Percentiles rank a stretch among this genome's conserved stretches.
Evolutionary conservation across 2,113 vertebrate genomes (phyloP).

Genomic region (Forbesichthys papilliferus): DNA sequence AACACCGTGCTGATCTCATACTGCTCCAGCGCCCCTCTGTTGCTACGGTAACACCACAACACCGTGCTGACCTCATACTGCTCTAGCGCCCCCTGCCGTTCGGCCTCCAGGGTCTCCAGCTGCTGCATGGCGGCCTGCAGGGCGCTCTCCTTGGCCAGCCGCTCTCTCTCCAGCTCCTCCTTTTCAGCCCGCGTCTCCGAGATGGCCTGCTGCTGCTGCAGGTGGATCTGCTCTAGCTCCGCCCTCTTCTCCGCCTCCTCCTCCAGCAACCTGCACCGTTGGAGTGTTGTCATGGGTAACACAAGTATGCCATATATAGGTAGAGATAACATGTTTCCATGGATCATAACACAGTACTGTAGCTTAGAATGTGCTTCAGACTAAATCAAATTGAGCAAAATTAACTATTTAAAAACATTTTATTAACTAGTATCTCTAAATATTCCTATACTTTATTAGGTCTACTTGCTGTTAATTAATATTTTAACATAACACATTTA

Average conservation of each 20-base stretch:
- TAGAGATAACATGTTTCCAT: background rate
- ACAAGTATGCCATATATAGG: background rate
- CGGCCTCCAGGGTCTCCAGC: constrained; percentile 84
- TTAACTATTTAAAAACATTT: background rate
- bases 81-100: constrained; percentile 86
- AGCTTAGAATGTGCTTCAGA: background rate
- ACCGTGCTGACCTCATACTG: constrained; percentile 85
- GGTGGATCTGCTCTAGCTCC: constrained; percentile 89
- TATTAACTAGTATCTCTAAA: background rate
- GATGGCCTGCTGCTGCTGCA: constrained; percentile 88
- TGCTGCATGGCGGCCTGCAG: constrained; percentile 90
- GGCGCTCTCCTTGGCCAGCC: constrained; percentile 83
- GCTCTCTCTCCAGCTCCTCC: constrained; percentile 87
- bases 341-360: background rate
- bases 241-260: constrained; percentile 89
- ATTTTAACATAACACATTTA: too few relatives aligned
- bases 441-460: background rate
- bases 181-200: constrained; percentile 91
- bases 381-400: background rate
- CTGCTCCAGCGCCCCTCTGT: constrained; percentile 86
- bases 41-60: background rate
- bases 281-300: background rate
- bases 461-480: too few relatives aligned
- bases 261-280: constrained; percentile 83
- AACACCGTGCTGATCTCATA: constrained; percentile 34